Evolutionary conservation across 1,140 invertebrate genomes (phyloP).

Genomic region (Drosophila subobscura): DNA sequence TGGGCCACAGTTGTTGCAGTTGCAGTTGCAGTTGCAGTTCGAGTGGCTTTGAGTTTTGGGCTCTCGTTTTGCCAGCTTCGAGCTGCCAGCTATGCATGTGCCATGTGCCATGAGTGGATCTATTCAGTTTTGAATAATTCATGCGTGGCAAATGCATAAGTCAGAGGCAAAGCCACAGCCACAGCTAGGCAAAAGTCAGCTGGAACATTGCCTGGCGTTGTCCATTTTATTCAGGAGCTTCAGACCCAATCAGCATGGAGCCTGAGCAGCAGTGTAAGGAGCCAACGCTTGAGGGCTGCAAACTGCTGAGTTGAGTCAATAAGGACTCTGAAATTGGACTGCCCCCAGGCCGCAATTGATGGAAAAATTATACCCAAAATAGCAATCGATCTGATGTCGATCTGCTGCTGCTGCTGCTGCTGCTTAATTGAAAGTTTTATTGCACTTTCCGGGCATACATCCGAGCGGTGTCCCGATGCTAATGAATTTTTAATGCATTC

Average conservation of each 20-base stretch:
- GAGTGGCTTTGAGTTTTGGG: conserved; percentile 67
- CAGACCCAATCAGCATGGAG: conserved; percentile 13
- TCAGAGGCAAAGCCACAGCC: conserved; percentile 23
- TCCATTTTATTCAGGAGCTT: conserved; percentile 15
- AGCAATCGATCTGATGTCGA: conserved; percentile 19
- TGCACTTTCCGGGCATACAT: background rate
- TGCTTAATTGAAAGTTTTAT: conserved; percentile 30
- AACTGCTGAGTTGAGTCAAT: conserved; percentile 30
- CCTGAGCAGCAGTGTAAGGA: conserved; percentile 1
- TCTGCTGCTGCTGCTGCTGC: too few species aligned
- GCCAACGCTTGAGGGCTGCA: conserved; percentile 7
- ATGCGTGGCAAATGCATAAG: conserved; percentile 76
- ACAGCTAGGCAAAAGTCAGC: too few species aligned
- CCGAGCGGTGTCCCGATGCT: conserved; percentile 19
- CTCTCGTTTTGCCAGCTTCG: conserved; percentile 37
- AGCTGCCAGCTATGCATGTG: conserved; percentile 44
- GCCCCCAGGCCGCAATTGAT: background rate
- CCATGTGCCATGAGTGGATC: conserved; percentile 27
- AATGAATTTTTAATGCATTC: conserved; percentile 72
- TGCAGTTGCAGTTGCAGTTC: conserved; percentile 40
- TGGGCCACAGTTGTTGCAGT: conserved; percentile 1
- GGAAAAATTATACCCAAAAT: conserved; percentile 17
- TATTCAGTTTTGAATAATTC: conserved; percentile 67
- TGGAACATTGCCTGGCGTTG: background rate
- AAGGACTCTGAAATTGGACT: conserved; percentile 15